Conservation (phyloP, 2,888 invertebrate species). For the Shargacucullia verbasci region DNA sequence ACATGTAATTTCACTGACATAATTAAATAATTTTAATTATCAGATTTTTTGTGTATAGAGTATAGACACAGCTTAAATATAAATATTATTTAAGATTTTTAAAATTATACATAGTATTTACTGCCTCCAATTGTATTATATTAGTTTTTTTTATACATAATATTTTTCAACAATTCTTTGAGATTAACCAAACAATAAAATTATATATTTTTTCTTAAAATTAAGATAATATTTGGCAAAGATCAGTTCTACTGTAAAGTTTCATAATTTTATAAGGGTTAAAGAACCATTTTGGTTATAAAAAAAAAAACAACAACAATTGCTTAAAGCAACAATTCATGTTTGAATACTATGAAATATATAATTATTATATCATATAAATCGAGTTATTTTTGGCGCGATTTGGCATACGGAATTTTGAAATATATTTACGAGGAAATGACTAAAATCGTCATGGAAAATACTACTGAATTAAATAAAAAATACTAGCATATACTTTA, state of each 20-base stretch:
- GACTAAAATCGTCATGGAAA: conserved; percentile 37
- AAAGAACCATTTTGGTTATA: neutral
- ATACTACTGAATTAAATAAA: conserved; percentile 17
- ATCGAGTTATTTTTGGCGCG: conserved; percentile 7
- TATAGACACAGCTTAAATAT: too few relatives aligned
- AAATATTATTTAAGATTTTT: conserved; percentile 6
- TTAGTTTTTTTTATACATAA: neutral
- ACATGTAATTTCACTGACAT: too few relatives aligned
- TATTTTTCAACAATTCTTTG: conserved; percentile 26
- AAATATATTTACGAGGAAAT: conserved; percentile 1
- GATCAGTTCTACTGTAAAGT: conserved; percentile 36
- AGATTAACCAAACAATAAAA: conserved; percentile 16
- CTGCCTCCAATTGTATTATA: conserved; percentile 9
- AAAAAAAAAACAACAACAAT: neutral
- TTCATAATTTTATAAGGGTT: conserved; percentile 11
- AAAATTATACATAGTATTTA: conserved; percentile 12
- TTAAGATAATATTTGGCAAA: conserved; percentile 27
- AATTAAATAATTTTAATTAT: too few relatives aligned
- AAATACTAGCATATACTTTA: conserved; percentile 20
- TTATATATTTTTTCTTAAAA: conserved; percentile 19
- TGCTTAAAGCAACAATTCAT: conserved; percentile 22
- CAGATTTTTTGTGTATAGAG: too few relatives aligned
- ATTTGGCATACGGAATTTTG: conserved; percentile 36
- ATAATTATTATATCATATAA: conserved; percentile 17
- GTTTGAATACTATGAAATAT: conserved; percentile 27